Conservation (phyloP, 2,888 invertebrate species). For the Diarsia rubi region DNA sequence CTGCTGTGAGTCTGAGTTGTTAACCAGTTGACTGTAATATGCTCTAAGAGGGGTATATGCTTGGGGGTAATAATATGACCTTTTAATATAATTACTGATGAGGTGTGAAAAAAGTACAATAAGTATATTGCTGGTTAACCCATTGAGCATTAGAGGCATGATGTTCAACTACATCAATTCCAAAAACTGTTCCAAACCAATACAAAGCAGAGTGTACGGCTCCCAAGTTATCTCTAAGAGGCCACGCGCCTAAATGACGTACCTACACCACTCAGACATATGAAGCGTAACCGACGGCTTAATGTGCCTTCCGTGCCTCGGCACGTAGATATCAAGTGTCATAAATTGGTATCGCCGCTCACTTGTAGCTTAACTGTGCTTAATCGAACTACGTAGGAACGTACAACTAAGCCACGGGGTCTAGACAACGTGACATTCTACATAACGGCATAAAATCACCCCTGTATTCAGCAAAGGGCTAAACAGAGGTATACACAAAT, state of each 20-base stretch:
- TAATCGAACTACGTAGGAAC: conserved; percentile 35
- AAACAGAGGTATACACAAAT: no score
- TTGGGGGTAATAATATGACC: neutral
- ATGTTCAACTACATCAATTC: neutral
- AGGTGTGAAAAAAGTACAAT: neutral
- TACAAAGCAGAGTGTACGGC: conserved; percentile 1
- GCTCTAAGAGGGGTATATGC: neutral
- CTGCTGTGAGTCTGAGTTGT: neutral
- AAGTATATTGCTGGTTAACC: neutral
- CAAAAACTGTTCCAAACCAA: conserved; percentile 7
- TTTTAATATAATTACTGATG: neutral
- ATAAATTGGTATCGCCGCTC: conserved; percentile 56
- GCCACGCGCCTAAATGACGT: conserved; percentile 48
- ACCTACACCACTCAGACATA: conserved; percentile 54
- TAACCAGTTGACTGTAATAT: neutral
- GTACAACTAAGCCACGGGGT: neutral
- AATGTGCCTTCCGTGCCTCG: conserved; percentile 57
- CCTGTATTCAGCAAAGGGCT: no score
- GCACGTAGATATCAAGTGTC: conserved; percentile 59
- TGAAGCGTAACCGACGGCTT: conserved; percentile 56
- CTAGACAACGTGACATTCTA: neutral
- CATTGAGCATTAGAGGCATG: neutral
- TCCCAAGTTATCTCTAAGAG: conserved; percentile 42
- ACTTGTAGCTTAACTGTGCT: conserved; percentile 46
- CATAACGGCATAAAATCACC: neutral